These are phyloP conservation scores for Bombycilla garrulus DNA, from an alignment of 2,113 vertebrate species.

Conservation along the genomic window DNA sequence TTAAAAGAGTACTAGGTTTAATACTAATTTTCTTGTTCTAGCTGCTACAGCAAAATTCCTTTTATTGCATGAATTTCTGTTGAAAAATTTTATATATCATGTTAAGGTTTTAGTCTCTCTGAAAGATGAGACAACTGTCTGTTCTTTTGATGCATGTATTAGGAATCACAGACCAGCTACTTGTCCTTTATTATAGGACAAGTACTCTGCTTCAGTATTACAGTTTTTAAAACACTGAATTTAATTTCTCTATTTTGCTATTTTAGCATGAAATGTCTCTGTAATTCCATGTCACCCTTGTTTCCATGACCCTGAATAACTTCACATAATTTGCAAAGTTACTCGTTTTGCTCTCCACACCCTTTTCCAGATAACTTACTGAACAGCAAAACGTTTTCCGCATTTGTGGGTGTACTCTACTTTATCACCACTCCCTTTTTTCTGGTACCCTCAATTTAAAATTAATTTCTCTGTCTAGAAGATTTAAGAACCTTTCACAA, in stretches of 20 bases:
- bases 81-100: not conserved
- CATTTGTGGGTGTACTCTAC: not conserved
- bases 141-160: not conserved
- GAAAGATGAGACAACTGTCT: not conserved
- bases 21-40: not conserved
- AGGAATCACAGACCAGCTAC: not conserved
- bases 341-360: not conserved
- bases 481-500: not conserved
- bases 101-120: not conserved
- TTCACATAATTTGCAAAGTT: not conserved
- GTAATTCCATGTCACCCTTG: not conserved
- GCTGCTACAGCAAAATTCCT: not conserved
- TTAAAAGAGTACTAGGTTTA: not conserved
- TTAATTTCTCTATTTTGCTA: not conserved
- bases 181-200: not conserved
- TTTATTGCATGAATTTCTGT: not conserved
- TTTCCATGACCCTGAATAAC: not conserved
- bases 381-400: not conserved
- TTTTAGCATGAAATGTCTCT: not conserved
- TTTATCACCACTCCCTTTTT: not conserved
- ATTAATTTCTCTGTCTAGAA: not conserved
- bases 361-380: not conserved
- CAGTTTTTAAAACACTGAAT: not conserved
- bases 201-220: not conserved
- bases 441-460: not conserved